A percentile compares a stretch with the other conserved stretches of the same genome.
These are phyloP conservation scores for Dione vanillae DNA, from an alignment of 2,888 invertebrate species.

Conservation along the genomic window DNA sequence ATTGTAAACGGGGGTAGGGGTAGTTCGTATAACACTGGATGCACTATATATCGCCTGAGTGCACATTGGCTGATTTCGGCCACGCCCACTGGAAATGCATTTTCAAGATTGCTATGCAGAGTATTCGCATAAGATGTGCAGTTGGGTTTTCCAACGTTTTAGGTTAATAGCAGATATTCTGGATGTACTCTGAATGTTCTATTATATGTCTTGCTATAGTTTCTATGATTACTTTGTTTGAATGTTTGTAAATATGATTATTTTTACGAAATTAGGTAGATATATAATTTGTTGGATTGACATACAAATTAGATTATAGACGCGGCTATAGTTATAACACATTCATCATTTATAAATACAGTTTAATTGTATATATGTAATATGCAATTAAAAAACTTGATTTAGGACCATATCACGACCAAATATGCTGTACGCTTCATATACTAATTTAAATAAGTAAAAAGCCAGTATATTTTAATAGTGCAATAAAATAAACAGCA, in stretches of 20 bases:
- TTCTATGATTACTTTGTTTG: slow-evolving; percentile 6
- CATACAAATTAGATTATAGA: not conserved
- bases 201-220: slow-evolving; percentile 59
- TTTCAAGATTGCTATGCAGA: slow-evolving; percentile 82
- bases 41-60: slow-evolving; percentile 82
- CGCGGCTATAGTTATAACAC: too few species aligned
- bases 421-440: too few species aligned
- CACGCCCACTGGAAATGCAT: slow-evolving; percentile 83
- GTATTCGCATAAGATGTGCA: slow-evolving; percentile 66
- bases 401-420: too few species aligned
- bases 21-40: slow-evolving; percentile 58
- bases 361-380: too few species aligned
- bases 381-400: too few species aligned
- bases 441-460: too few species aligned
- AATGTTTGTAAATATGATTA: not conserved
- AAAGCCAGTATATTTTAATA: too few species aligned
- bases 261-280: not conserved
- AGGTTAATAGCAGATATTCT: slow-evolving; percentile 60
- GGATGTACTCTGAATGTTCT: slow-evolving; percentile 43
- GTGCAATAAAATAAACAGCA: too few species aligned
- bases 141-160: slow-evolving; percentile 63
- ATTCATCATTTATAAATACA: too few species aligned
- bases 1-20: slow-evolving; percentile 55
- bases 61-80: slow-evolving; percentile 82
- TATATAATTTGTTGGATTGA: not conserved